phyloP scores from a whole-genome alignment of 2,797 vertebrate genomes.

The Microhierax caerulescens region DNA sequence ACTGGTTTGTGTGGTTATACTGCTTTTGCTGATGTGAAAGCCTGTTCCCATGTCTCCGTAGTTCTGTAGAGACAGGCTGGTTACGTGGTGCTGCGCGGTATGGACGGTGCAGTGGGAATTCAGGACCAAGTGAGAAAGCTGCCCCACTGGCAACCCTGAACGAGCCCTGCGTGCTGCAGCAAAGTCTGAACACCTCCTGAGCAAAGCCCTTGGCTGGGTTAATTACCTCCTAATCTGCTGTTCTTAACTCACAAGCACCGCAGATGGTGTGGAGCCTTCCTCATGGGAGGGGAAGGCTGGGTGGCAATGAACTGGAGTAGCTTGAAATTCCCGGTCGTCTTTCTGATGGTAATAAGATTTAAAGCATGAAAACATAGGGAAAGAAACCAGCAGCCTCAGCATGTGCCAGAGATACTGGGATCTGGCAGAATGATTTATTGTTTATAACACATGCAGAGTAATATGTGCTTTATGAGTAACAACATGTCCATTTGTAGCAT shows the following conservation, averaged over 20 bases:
- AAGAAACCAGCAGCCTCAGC: neutral
- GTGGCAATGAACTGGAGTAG: neutral
- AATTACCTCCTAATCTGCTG: neutral
- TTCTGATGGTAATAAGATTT: neutral
- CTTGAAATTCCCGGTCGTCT: neutral
- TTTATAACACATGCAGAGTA: slow-evolving; percentile 7
- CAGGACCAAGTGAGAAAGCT: neutral
- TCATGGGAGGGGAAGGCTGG: neutral
- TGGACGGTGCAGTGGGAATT: neutral
- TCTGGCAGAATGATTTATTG: slow-evolving; percentile 11
- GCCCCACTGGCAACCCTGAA: neutral
- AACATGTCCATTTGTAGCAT: neutral
- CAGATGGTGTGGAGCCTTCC: neutral
- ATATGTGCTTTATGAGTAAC: slow-evolving; percentile 10
- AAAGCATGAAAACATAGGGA: neutral
- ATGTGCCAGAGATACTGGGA: neutral
- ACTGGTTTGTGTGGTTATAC: neutral
- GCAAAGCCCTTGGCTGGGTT: neutral
- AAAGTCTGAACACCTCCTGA: neutral
- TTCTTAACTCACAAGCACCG: neutral
- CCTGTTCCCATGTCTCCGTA: neutral
- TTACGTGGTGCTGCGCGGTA: too few relatives aligned
- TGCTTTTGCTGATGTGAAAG: neutral
- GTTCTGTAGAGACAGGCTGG: too few relatives aligned
- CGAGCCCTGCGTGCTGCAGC: neutral